A percentile compares a stretch with the other conserved stretches of the same genome.
phyloP scores from a whole-genome alignment of 2,797 vertebrate species.

The Cheirogaleus major region DNA sequence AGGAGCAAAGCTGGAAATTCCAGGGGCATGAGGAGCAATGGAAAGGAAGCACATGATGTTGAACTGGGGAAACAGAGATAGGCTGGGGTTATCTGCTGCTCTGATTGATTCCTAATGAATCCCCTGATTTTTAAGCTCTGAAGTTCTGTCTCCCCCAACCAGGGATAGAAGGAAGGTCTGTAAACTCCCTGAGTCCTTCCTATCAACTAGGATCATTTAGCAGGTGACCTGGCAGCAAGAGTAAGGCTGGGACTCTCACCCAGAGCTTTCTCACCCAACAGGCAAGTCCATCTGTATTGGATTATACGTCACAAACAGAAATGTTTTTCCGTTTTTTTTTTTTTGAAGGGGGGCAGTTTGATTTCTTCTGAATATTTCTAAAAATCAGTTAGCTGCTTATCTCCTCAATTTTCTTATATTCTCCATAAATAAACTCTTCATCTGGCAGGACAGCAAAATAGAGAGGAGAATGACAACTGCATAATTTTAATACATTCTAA shows the following conservation, averaged over 20 bases:
- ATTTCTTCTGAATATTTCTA: slow-evolving; percentile 6
- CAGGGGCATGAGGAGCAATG: not conserved
- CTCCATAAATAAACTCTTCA: not conserved
- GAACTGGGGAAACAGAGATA: not conserved
- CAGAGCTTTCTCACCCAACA: not conserved
- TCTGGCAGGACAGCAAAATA: not conserved
- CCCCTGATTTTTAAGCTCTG: not conserved
- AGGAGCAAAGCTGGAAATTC: not conserved
- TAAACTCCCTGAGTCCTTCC: not conserved
- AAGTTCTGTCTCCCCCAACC: accelerated
- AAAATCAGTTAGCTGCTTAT: not conserved
- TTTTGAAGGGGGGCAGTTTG: not conserved
- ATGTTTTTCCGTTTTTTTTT: not conserved
- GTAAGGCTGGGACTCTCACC: not conserved
- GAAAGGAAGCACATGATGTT: not conserved
- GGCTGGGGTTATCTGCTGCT: not conserved
- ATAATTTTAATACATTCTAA: not conserved
- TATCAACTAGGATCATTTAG: not conserved
- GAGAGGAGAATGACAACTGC: not conserved
- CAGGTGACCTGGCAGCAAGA: not conserved
- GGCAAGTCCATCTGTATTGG: not conserved
- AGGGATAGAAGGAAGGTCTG: accelerated
- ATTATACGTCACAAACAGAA: not conserved
- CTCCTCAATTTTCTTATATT: not conserved
- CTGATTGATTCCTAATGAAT: not conserved